Base-by-base conservation (phyloP, 30 jellyfish, hydroid and myxozoan genomes). In the Cassiopea xamachana region DNA sequence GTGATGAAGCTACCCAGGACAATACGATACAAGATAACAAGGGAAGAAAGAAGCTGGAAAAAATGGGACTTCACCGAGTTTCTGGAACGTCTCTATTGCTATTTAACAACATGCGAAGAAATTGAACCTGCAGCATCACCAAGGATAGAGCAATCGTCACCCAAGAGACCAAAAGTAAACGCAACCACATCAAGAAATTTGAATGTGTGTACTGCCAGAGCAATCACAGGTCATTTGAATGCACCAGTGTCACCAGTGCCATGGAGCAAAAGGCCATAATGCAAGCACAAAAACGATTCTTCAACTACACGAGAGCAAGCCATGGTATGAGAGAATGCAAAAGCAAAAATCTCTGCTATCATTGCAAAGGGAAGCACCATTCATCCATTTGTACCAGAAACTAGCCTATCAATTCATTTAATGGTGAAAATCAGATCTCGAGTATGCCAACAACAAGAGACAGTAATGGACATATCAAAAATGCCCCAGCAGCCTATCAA, bases 401-500 rank as follows among this genome's bases (percentile, higher is more conserved):
- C 1, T 55, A 60, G 18, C 13, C 55, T 27, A 8, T 44, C 19
- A 86, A 58, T 7, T 81, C 86, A 51, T 10, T 12, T 14, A 55
- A 7, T 55, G 47, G 59, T 7, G 17, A 7, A 46, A 3, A 0
- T 55, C 64, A 6, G 64, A 10, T 55, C 7, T 10, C 64, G 7
- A 0, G 64, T 12, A 13, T 8, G 12, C 6, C 87, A 46, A 27
- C 39, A 27, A 78, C 76, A 8, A 78, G 59, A 78, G 92, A 83
- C 44, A 16, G 49, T 5, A 71, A 8, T 70, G 75, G 75, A 50
- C 93, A 85, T 79, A 73, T 85, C 46, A 48, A 61, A 12, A 85
- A 73, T 73, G 93, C 88, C 15, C 89, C 93, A 46, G 93, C 60
- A 7, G 93, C 93, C n/a, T 85, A 85, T 73, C 77, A 85, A 67